Evolutionary conservation across 2,113 vertebrate genomes (phyloP).

Genomic region (Erythrolamprus reginae): DNA sequence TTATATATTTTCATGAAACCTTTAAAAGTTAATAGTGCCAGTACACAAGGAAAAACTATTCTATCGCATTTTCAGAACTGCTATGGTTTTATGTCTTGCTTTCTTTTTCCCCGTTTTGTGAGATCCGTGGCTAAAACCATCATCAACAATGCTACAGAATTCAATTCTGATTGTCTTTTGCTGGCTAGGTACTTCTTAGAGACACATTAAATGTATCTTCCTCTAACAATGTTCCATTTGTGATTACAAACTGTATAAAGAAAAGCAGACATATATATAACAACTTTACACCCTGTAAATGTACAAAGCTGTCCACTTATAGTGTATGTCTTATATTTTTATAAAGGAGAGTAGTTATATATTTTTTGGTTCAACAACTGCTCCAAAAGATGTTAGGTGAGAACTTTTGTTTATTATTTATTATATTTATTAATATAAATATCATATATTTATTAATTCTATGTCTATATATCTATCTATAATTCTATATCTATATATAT

Average conservation of each 20-base stretch:
- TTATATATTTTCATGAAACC: neutral
- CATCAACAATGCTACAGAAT: neutral
- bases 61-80: neutral
- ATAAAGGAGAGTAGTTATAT: neutral
- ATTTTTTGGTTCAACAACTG: neutral
- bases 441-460: no score
- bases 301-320: neutral
- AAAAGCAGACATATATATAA: neutral
- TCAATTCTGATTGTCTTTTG: neutral
- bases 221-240: neutral
- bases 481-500: no score
- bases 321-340: neutral
- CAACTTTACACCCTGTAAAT: neutral
- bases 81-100: neutral
- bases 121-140: neutral
- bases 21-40: neutral
- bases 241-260: neutral
- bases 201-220: neutral
- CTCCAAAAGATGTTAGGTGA: neutral
- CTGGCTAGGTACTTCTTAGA: neutral
- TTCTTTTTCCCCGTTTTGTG: neutral
- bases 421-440: no score
- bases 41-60: neutral
- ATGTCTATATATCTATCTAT: no score
- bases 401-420: neutral